Conservation (phyloP, 2,797 vertebrate species). For the Acrossocheilus wenchowensis region DNA sequence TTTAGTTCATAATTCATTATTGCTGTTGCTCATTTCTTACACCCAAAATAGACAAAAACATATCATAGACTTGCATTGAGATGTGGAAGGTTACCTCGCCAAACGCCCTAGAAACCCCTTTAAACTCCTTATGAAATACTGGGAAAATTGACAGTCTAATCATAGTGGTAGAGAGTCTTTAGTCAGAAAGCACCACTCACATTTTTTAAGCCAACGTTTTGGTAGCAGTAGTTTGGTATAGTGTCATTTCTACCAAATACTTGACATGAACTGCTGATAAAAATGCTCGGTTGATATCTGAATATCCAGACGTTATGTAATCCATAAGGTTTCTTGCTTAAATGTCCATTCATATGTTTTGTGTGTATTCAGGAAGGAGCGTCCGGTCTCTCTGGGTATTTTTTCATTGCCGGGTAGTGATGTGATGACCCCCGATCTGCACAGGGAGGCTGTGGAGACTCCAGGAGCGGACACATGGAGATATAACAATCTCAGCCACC, state of each 20-base stretch:
- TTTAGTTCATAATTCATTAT: neutral
- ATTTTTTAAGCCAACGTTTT: neutral
- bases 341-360: neutral
- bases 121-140: neutral
- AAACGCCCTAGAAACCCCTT: neutral
- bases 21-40: neutral
- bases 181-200: neutral
- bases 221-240: neutral
- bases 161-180: neutral
- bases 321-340: neutral
- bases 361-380: slow-evolving; percentile 86
- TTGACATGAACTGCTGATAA: neutral
- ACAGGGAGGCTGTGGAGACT: slow-evolving; percentile 82
- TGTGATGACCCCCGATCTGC: slow-evolving; percentile 83
- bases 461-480: slow-evolving; percentile 90
- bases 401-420: slow-evolving; percentile 89
- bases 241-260: neutral
- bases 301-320: neutral
- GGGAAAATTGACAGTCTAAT: neutral
- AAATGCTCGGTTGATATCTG: neutral
- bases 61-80: neutral
- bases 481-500: slow-evolving; percentile 89
- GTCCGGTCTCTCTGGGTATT: slow-evolving; percentile 91
- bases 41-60: neutral
- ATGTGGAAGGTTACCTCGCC: neutral